Evolutionary conservation across 2,888 invertebrate species (phyloP).

Genomic region (Acanthosoma haemorrhoidale): DNA sequence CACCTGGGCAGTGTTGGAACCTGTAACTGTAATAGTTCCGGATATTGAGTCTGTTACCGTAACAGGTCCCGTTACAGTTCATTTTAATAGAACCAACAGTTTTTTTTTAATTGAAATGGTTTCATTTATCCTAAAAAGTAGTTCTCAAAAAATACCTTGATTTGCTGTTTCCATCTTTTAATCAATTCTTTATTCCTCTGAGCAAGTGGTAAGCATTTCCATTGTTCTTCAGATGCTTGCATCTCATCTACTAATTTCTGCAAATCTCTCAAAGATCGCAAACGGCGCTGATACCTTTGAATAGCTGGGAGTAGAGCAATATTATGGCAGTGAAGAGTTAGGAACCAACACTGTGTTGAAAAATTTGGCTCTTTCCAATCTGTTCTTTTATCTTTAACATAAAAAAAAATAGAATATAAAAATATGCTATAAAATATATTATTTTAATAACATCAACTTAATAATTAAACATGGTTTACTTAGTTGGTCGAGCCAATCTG

Average conservation of each 20-base stretch:
- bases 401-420: background rate
- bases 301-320: slow-evolving; percentile 83
- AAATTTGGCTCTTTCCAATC: slow-evolving; percentile 79
- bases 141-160: slow-evolving; percentile 52
- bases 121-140: too few species aligned
- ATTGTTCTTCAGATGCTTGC: slow-evolving; percentile 71
- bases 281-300: slow-evolving; percentile 72
- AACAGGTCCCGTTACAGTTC: too few species aligned
- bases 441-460: background rate
- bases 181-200: slow-evolving; percentile 75
- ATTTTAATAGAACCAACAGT: too few species aligned
- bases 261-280: slow-evolving; percentile 73
- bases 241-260: slow-evolving; percentile 78
- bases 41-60: too few species aligned
- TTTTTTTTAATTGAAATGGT: too few species aligned
- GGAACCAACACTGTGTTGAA: slow-evolving; percentile 94
- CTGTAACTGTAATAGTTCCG: too few species aligned
- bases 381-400: slow-evolving; percentile 21
- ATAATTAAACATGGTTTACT: slow-evolving; percentile 49
- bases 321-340: slow-evolving; percentile 91
- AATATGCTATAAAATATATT: background rate
- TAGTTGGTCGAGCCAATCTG: slow-evolving; percentile 64
- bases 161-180: slow-evolving; percentile 80
- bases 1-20: too few species aligned
- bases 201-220: slow-evolving; percentile 71